Conservation (phyloP, 1,140 invertebrate species). For the Lucilia cuprina region DNA sequence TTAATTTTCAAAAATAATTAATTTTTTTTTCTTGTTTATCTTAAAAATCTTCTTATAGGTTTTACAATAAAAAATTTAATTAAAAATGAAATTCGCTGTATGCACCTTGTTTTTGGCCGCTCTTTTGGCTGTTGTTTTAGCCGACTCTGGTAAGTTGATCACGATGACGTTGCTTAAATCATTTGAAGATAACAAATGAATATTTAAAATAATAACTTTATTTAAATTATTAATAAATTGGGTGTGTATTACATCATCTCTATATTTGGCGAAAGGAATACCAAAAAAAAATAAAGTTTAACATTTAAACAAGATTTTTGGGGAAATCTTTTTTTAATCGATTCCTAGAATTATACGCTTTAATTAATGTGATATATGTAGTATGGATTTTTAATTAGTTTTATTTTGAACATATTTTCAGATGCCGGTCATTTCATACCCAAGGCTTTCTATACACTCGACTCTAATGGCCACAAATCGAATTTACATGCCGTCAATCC, state of each 20-base stretch:
- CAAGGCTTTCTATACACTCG: conserved; percentile 52
- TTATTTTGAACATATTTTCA: conserved; percentile 26
- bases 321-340: not conserved
- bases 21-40: not conserved
- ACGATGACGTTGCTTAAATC: not conserved
- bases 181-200: not conserved
- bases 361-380: not conserved
- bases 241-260: conserved; percentile 29
- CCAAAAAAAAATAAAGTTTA: not conserved
- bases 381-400: not conserved
- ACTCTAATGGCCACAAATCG: conserved; percentile 52
- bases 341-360: not conserved
- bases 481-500: conserved; percentile 49
- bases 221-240: not conserved
- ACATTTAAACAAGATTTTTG: no score
- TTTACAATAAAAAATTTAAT: not conserved
- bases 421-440: conserved; percentile 55
- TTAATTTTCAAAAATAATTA: conserved; percentile 5
- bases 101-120: conserved; percentile 27
- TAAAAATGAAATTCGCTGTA: conserved; percentile 39
- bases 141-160: conserved; percentile 37
- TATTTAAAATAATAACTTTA: not conserved
- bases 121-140: conserved; percentile 31
- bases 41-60: conserved; percentile 32
- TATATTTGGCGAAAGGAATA: not conserved